Base-by-base conservation (phyloP, 2,797 vertebrate species). In the Liparis tanakae region DNA sequence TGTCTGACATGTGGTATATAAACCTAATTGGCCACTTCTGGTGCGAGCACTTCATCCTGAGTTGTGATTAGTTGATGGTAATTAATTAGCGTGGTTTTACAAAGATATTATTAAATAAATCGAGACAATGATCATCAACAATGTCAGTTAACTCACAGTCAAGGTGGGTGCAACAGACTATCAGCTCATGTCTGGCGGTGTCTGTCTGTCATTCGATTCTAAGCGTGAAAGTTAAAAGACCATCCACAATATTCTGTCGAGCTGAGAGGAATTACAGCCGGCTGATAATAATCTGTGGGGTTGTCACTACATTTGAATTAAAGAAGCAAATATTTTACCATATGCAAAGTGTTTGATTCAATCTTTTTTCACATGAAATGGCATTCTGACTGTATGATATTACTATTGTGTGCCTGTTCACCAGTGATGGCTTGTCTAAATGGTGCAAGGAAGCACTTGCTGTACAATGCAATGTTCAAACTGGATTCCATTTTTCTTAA, bases 31-130 rank as follows among this genome's bases (percentile, higher is more conserved):
- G 48, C 36, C 43, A 54, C 13, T 60, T 4, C 3, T 20, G n/a
- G 60, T 55, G 20, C 4, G 1, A 43, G 34, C 14, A 48, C 30
- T 70, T 41, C 72, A 61, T 67, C 17, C 55, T 15, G 20, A 18
- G 10, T 37, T 61, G 0, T 63, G 60, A 78, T 69, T 84, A 56
- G 60, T 18, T 55, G 14, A 33, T 39, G 59, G 36, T 10, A 33
- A 58, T 54, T 7, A 7, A 33, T n/a, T 30, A 17, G 4, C 3
- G 9, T 20, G 0, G n/a, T 57, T 68, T 65, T 17, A 39, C 48
- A 39, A 8, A 17, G 6, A 20, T 20, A 43, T 13, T 18, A 62
- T 30, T 36, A 13, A 63, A 37, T 30, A 62, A 18, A 25, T 43
- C 13, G 5, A n/a, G 8, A 65, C 54, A 65, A 5, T 39, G 39